phyloP scores from a whole-genome alignment of 2,113 vertebrate genomes.

The Origma solitaria region DNA sequence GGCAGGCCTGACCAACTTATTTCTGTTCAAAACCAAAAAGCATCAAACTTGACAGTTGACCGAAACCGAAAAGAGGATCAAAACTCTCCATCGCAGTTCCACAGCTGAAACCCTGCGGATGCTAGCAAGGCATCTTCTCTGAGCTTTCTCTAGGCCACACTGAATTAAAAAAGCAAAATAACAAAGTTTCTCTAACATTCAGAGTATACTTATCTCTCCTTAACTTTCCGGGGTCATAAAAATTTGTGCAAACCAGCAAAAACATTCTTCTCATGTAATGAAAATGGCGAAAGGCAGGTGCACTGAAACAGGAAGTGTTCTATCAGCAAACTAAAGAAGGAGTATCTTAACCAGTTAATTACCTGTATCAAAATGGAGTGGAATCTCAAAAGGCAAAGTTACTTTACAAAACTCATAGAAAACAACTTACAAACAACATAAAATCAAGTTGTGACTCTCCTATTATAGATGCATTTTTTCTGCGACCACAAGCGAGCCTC shows the following conservation, averaged over 20 bases:
- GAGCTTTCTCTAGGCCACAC: not conserved
- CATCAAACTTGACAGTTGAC: not conserved
- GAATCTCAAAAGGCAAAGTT: not conserved
- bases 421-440: rapidly evolving
- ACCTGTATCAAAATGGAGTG: not conserved
- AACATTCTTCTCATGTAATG: not conserved
- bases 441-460: not conserved
- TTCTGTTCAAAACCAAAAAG: not conserved
- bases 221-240: not conserved
- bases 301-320: not conserved
- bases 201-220: not conserved
- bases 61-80: not conserved
- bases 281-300: not conserved
- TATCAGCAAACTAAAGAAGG: not conserved
- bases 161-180: not conserved
- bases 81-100: not conserved
- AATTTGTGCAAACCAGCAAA: not conserved
- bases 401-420: not conserved
- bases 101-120: rapidly evolving
- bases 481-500: rapidly evolving
- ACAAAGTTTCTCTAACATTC: not conserved
- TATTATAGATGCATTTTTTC: not conserved
- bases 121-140: not conserved
- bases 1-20: not conserved
- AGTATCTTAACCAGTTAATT: not conserved